Percentiles rank a stretch among this genome's conserved stretches.
These are phyloP conservation scores for Notolabrus celidotus DNA, from an alignment of 2,797 vertebrate genomes.

Conservation along the genomic window DNA sequence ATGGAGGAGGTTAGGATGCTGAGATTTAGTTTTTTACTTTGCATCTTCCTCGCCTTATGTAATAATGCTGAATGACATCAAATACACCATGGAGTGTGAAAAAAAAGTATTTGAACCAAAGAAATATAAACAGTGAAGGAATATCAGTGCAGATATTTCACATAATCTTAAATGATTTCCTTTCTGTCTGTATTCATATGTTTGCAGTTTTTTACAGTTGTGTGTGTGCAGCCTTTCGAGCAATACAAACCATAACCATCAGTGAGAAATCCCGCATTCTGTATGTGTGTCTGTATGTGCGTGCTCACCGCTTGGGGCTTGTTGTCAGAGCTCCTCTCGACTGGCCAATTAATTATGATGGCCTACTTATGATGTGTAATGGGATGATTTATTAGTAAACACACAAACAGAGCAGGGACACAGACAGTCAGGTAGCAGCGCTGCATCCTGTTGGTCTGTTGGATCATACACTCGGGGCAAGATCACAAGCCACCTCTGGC, in stretches of 20 bases:
- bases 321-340: slow-evolving; percentile 85
- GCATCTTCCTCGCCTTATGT: not conserved
- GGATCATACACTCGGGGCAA: slow-evolving; percentile 70
- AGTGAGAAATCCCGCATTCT: slow-evolving; percentile 40
- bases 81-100: not conserved
- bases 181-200: slow-evolving; percentile 27
- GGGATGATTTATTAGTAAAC: slow-evolving; percentile 89
- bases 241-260: slow-evolving; percentile 23
- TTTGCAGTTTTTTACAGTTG: slow-evolving; percentile 12
- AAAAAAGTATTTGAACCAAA: not conserved
- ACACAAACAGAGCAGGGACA: slow-evolving; percentile 81
- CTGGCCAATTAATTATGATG: slow-evolving; percentile 90
- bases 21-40: slow-evolving; percentile 25
- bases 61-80: not conserved
- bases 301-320: slow-evolving; percentile 77
- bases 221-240: slow-evolving; percentile 32
- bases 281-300: slow-evolving; percentile 61
- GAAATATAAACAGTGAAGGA: not conserved
- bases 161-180: slow-evolving; percentile 20
- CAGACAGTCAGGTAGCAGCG: slow-evolving; percentile 70
- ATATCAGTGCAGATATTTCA: slow-evolving; percentile 6
- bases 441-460: slow-evolving; percentile 55
- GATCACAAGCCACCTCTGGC: slow-evolving; percentile 77
- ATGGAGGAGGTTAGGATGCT: slow-evolving; percentile 52
- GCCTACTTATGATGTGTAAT: slow-evolving; percentile 90